Conservation (phyloP, 2,797 vertebrate species). For the Cynodonichthys magdalenae region DNA sequence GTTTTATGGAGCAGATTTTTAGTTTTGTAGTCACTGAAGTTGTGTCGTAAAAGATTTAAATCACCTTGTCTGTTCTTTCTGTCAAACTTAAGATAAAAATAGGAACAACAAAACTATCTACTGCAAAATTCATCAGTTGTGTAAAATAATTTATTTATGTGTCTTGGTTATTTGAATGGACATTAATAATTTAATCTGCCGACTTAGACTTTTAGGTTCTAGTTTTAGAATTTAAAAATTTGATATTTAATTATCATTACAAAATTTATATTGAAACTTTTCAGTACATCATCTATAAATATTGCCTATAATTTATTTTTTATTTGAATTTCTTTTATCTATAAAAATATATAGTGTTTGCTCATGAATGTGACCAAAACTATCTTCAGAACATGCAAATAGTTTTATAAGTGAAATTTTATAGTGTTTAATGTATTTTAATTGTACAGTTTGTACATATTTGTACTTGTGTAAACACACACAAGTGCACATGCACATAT, state of each 20-base stretch:
- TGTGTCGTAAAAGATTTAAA: neutral
- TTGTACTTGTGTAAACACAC: neutral
- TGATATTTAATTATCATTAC: neutral
- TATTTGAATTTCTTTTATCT: neutral
- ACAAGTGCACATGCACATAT: neutral
- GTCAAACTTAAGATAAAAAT: neutral
- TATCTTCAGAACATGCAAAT: conserved; percentile 1
- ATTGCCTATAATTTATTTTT: neutral
- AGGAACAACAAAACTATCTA: neutral
- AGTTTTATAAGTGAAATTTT: neutral
- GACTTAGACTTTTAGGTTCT: conserved; percentile 4
- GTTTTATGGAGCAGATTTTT: conserved; percentile 15
- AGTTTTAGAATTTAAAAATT: neutral
- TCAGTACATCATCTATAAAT: neutral
- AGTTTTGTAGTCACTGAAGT: conserved; percentile 1
- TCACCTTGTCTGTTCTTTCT: conserved; percentile 12
- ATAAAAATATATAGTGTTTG: neutral
- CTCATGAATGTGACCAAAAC: neutral
- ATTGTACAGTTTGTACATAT: neutral
- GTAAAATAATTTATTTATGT: no score
- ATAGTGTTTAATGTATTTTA: neutral
- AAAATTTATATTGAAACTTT: neutral
- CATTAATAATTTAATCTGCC: neutral
- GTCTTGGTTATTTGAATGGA: no score
- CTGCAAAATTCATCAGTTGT: neutral